Conservation (phyloP, 2,113 vertebrate species). For the Acinonyx jubatus region DNA sequence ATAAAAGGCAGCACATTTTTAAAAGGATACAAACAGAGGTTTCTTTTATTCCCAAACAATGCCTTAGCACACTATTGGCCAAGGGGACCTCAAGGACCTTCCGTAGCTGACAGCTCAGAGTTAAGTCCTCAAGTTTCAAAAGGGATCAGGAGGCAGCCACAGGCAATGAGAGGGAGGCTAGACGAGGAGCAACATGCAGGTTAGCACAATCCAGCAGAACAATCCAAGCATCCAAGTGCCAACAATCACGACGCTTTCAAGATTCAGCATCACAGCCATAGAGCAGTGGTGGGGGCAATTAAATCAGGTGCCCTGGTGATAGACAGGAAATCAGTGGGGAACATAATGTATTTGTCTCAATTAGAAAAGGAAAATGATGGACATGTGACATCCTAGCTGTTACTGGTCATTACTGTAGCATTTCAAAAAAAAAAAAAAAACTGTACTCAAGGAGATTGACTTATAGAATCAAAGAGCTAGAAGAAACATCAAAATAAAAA, state of each 20-base stretch:
- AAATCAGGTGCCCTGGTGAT: neutral
- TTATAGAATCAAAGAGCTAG: neutral
- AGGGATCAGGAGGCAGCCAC: neutral
- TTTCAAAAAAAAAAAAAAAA: slow-evolving; percentile 40
- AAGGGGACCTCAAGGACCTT: slow-evolving; percentile 49
- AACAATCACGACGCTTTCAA: neutral
- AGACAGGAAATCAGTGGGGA: neutral
- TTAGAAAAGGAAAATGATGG: slow-evolving; percentile 39
- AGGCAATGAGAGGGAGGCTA: neutral
- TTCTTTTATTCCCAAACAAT: neutral
- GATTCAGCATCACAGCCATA: neutral
- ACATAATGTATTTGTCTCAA: slow-evolving; percentile 12
- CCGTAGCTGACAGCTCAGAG: slow-evolving; percentile 1
- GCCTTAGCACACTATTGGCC: slow-evolving; percentile 4
- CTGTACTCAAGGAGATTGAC: slow-evolving; percentile 29
- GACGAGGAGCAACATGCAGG: neutral
- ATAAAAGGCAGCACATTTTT: neutral
- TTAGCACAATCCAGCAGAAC: rapidly evolving
- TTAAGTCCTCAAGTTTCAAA: neutral
- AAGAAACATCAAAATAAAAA: slow-evolving; percentile 22
- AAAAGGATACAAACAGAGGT: neutral
- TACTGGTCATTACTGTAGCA: slow-evolving; percentile 21
- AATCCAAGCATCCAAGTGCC: neutral
- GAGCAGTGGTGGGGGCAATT: neutral
- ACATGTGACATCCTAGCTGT: slow-evolving; percentile 30